A percentile compares a stretch with the other conserved stretches of the same genome.
phyloP scores from a whole-genome alignment of 2,113 vertebrate species.

The Chaetodon trifascialis region DNA sequence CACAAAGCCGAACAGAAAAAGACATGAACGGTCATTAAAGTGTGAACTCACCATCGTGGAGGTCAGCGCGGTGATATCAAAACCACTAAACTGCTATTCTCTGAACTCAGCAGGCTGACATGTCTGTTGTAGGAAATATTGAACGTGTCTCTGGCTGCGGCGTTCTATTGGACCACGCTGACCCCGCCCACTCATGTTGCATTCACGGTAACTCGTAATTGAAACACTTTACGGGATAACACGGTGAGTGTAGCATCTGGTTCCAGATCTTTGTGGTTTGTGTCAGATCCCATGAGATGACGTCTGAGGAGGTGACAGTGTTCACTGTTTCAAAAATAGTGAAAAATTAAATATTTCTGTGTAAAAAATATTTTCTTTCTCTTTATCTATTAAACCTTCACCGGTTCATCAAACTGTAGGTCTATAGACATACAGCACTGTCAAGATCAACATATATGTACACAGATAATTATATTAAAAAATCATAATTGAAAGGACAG shows the following conservation, averaged over 20 bases:
- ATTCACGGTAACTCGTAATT: conserved; percentile 32
- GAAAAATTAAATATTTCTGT: too few species aligned
- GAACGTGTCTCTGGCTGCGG: conserved; percentile 70
- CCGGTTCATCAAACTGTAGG: neutral
- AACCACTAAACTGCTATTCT: neutral
- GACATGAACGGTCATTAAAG: neutral
- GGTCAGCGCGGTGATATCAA: neutral
- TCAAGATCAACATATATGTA: neutral
- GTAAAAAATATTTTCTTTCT: too few species aligned
- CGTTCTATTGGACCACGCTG: conserved; percentile 53
- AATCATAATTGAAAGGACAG: neutral
- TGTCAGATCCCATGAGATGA: too few species aligned
- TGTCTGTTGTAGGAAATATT: conserved; percentile 12
- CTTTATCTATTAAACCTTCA: too few species aligned
- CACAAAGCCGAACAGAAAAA: neutral
- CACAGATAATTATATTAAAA: neutral
- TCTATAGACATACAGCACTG: neutral
- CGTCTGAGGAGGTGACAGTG: too few species aligned
- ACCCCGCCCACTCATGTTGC: conserved; percentile 54
- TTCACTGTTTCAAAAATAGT: too few species aligned
- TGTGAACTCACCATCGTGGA: conserved; percentile 63
- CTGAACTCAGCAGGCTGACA: conserved; percentile 47
- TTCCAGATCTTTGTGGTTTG: too few species aligned
- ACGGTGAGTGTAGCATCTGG: neutral
- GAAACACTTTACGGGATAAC: rapidly evolving